phyloP scores from a whole-genome alignment of 2,888 invertebrate genomes.

The Meandrusa payeni region DNA sequence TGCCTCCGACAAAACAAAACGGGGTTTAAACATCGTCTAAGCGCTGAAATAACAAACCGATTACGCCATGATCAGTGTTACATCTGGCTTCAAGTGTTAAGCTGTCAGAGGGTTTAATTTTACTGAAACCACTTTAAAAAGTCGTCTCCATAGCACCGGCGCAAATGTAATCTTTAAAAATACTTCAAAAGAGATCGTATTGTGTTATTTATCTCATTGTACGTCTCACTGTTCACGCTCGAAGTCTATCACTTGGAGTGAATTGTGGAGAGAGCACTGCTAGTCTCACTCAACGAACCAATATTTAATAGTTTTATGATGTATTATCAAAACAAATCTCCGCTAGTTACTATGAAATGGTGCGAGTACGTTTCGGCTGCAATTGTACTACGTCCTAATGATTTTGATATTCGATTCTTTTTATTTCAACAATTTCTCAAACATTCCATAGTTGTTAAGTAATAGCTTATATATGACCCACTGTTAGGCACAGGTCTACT shows the following conservation, averaged over 20 bases:
- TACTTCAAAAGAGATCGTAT: neutral
- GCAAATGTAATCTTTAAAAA: no score
- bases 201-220: constrained; percentile 4
- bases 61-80: constrained; percentile 69
- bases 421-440: no score
- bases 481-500: no score
- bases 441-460: no score
- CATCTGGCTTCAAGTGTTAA: constrained; percentile 45
- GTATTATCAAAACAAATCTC: constrained; percentile 81
- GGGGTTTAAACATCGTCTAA: constrained; percentile 71
- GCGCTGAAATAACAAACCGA: constrained; percentile 77
- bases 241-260: constrained; percentile 46
- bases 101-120: constrained; percentile 26
- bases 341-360: constrained; percentile 68
- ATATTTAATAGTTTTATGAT: constrained; percentile 82
- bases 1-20: constrained; percentile 76
- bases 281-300: constrained; percentile 80
- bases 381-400: constrained; percentile 41
- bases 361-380: constrained; percentile 68
- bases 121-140: neutral
- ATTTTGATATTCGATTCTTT: constrained; percentile 67
- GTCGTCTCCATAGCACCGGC: no score
- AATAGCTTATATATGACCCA: no score
- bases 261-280: constrained; percentile 65
- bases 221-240: constrained; percentile 35